These are phyloP conservation scores for Hyposoter dolosus DNA, from an alignment of 2,888 invertebrate genomes.

Conservation along the genomic window DNA sequence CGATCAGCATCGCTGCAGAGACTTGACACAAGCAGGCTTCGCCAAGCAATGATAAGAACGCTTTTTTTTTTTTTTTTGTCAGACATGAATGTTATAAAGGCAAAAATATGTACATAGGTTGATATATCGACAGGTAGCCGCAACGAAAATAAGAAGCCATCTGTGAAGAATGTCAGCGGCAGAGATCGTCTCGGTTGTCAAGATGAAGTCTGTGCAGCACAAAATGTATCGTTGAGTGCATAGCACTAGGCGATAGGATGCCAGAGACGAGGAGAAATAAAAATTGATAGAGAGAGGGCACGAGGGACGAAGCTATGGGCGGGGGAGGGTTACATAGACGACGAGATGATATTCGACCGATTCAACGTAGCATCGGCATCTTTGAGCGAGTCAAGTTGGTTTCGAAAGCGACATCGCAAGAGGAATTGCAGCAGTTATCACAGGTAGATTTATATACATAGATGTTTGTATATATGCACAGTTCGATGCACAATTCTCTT, in stretches of 20 bases:
- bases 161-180: slow-evolving; percentile 56
- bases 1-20: slow-evolving; percentile 40
- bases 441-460: neutral
- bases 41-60: slow-evolving; percentile 45
- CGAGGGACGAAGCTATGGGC: neutral
- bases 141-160: slow-evolving; percentile 18
- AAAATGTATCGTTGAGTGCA: slow-evolving; percentile 40
- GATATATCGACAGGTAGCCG: slow-evolving; percentile 54
- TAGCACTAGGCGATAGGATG: neutral
- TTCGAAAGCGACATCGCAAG: slow-evolving; percentile 43
- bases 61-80: slow-evolving; percentile 44
- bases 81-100: slow-evolving; percentile 15
- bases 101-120: slow-evolving; percentile 4
- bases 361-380: slow-evolving; percentile 42
- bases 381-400: slow-evolving; percentile 52
- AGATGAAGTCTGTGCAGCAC: slow-evolving; percentile 36
- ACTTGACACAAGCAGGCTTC: slow-evolving; percentile 45
- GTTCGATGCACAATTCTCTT: slow-evolving; percentile 50
- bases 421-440: slow-evolving; percentile 18
- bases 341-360: slow-evolving; percentile 41
- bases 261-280: neutral
- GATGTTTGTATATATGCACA: neutral
- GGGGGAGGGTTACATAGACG: neutral
- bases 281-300: neutral
- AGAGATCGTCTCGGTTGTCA: slow-evolving; percentile 57